A percentile compares a stretch with the other conserved stretches of the same genome.
phyloP scores from a whole-genome alignment of 2,888 invertebrate species.

The Caenorhabditis auriculariae region DNA sequence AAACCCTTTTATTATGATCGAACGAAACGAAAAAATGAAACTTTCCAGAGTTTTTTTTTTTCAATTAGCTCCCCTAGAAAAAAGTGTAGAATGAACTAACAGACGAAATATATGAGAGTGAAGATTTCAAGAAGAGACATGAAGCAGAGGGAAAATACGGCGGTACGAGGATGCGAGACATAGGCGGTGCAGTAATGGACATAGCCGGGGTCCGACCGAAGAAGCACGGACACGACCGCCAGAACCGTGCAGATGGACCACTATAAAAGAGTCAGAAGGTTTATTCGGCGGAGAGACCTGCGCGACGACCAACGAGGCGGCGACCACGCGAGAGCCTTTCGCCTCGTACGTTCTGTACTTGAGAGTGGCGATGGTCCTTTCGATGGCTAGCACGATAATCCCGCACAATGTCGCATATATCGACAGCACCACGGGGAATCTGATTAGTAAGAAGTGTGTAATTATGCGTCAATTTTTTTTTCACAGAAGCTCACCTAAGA shows the following conservation, averaged over 20 bases:
- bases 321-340: conserved; percentile 31
- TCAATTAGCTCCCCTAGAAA: too few species aligned
- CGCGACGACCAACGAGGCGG: conserved; percentile 13
- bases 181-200: conserved; percentile 45
- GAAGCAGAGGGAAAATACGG: conserved; percentile 34
- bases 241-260: conserved; percentile 33
- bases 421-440: conserved; percentile 39
- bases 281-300: conserved; percentile 16
- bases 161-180: conserved; percentile 40
- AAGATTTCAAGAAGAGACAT: conserved; percentile 35
- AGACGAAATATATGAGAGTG: conserved; percentile 31
- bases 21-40: too few species aligned
- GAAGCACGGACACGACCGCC: conserved; percentile 24
- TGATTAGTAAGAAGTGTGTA: background rate
- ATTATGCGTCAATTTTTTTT: background rate
- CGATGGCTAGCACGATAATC: conserved; percentile 38
- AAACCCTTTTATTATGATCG: too few species aligned
- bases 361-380: conserved; percentile 39
- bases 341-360: conserved; percentile 41
- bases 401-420: conserved; percentile 43
- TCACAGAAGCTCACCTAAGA: conserved; percentile 3
- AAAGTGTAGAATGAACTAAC: conserved; percentile 5
- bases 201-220: conserved; percentile 33
- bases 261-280: conserved; percentile 5
- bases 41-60: too few species aligned